A percentile compares a stretch with the other conserved stretches of the same genome.
These are phyloP conservation scores for Heterotis niloticus DNA, from an alignment of 2,113 vertebrate species.

Conservation along the genomic window DNA sequence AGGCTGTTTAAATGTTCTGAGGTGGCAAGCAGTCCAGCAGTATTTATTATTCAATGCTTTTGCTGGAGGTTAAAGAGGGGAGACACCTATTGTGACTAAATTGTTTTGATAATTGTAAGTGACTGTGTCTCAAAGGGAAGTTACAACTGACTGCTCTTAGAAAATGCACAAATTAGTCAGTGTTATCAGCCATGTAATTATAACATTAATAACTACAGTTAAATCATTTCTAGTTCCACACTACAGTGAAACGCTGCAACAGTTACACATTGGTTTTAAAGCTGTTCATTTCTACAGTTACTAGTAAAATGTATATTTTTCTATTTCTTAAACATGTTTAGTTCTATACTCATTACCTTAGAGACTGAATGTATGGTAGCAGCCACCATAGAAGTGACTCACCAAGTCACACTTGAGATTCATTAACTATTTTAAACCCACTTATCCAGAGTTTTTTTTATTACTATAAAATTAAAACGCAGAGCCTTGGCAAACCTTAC, in stretches of 20 bases:
- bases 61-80: background rate
- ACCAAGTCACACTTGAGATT: too few species aligned
- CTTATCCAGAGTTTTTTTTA: too few species aligned
- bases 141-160: slow-evolving; percentile 22
- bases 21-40: background rate
- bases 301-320: slow-evolving; percentile 1
- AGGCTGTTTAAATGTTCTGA: background rate
- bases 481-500: background rate
- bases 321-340: background rate
- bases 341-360: too few species aligned
- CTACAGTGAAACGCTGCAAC: slow-evolving; percentile 6
- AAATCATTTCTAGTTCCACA: background rate
- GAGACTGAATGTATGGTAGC: too few species aligned
- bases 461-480: background rate
- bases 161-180: background rate
- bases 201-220: slow-evolving; percentile 4
- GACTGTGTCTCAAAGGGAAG: slow-evolving; percentile 15
- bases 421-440: too few species aligned
- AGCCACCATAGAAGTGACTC: too few species aligned
- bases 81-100: slow-evolving; percentile 22
- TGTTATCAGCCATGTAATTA: slow-evolving; percentile 17
- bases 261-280: background rate
- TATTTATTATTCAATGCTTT: background rate
- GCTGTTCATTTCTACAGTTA: background rate
- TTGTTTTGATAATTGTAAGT: slow-evolving; percentile 1